Evolutionary conservation across 2,888 invertebrate genomes (phyloP).

Genomic region (Zelleria hepariella): DNA sequence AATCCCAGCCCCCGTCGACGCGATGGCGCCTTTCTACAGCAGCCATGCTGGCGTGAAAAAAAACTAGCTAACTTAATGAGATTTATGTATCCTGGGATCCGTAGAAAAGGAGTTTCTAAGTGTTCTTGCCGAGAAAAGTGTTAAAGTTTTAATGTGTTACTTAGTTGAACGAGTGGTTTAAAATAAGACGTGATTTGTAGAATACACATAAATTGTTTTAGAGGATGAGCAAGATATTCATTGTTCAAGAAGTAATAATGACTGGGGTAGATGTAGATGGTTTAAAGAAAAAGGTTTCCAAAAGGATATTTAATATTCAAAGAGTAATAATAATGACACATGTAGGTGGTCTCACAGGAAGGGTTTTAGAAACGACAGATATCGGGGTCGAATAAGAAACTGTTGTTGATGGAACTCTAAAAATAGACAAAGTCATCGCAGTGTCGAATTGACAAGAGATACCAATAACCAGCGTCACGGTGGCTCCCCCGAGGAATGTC

Average conservation of each 20-base stretch:
- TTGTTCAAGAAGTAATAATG: too few species aligned
- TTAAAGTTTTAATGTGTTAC: not conserved
- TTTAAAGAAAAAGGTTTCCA: not conserved
- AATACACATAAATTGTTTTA: too few species aligned
- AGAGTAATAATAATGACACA: too few species aligned
- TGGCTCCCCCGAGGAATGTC: not conserved
- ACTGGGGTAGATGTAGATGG: too few species aligned
- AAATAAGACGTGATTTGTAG: too few species aligned
- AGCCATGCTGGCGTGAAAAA: not conserved
- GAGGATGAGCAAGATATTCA: too few species aligned
- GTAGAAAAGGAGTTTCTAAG: not conserved
- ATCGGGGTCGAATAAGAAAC: not conserved
- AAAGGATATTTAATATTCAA: too few species aligned
- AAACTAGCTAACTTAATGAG: not conserved
- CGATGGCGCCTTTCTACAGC: constrained; percentile 3
- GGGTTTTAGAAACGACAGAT: too few species aligned
- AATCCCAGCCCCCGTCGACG: constrained; percentile 2
- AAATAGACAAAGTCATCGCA: constrained; percentile 40
- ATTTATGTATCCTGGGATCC: not conserved
- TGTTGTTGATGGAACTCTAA: constrained; percentile 9
- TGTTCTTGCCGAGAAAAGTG: not conserved
- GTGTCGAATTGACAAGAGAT: constrained; percentile 34
- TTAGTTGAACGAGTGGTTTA: not conserved
- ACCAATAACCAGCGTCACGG: constrained; percentile 1
- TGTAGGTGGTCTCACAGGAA: too few species aligned